These are phyloP conservation scores for Ferdinandea cuprea DNA, from an alignment of 2,888 invertebrate genomes.

Conservation along the genomic window DNA sequence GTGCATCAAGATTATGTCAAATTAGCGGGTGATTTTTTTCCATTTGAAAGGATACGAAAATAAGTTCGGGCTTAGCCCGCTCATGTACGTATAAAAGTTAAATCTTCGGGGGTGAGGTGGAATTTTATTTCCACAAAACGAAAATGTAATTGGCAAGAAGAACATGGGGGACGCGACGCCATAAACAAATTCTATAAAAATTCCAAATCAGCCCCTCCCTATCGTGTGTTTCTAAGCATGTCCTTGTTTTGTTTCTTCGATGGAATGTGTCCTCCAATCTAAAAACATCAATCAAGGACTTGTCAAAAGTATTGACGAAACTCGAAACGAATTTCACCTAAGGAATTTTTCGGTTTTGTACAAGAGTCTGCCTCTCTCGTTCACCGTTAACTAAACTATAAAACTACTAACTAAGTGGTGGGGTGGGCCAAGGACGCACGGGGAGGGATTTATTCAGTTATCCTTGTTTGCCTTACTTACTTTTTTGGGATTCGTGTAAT, in stretches of 20 bases:
- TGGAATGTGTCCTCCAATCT: slow-evolving; percentile 28
- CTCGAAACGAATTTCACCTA: neutral
- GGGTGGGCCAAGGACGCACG: neutral
- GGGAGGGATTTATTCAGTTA: slow-evolving; percentile 27
- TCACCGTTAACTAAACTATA: slow-evolving; percentile 19
- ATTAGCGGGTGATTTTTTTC: slow-evolving; percentile 39
- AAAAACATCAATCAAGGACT: slow-evolving; percentile 48
- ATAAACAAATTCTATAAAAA: slow-evolving; percentile 5
- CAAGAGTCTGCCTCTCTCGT: neutral
- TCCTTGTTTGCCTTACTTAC: slow-evolving; percentile 14
- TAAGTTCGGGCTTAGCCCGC: neutral
- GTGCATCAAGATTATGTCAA: slow-evolving; percentile 51
- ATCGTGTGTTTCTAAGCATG: neutral
- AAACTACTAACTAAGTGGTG: slow-evolving; percentile 9
- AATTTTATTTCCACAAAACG: too few relatives aligned
- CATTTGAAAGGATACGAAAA: neutral
- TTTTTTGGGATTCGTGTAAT: slow-evolving; percentile 21
- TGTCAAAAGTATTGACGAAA: slow-evolving; percentile 50
- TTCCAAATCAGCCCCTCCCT: neutral
- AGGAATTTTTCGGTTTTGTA: slow-evolving; percentile 7
- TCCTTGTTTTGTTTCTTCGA: neutral
- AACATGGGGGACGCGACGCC: neutral
- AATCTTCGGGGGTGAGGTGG: too few relatives aligned
- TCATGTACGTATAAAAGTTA: too few relatives aligned
- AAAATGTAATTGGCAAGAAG: too few relatives aligned